Evolutionary conservation across 1,140 invertebrate species (phyloP).

Genomic region (Neuroterus valhalla): DNA sequence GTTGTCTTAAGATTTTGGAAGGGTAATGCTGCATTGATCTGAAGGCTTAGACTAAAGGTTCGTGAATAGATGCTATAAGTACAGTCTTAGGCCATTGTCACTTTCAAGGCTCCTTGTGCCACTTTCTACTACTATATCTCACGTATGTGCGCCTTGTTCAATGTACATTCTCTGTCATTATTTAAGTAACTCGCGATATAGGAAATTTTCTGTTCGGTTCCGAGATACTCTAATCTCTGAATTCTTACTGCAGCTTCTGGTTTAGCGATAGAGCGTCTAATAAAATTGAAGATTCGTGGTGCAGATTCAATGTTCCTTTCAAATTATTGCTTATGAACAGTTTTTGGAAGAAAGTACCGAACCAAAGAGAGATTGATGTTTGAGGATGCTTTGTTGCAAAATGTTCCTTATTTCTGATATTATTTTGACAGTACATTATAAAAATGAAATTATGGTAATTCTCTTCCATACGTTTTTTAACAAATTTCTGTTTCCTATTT

Average conservation of each 20-base stretch:
- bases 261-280: no score
- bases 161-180: slow-evolving; percentile 17
- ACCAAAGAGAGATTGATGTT: no score
- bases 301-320: no score
- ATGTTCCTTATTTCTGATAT: no score
- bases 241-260: background rate
- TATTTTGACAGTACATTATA: no score
- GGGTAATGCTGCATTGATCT: background rate
- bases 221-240: background rate
- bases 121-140: slow-evolving; percentile 36
- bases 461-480: no score
- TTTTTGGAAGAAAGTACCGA: no score
- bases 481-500: slow-evolving; percentile 8
- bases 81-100: slow-evolving; percentile 44
- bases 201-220: slow-evolving; percentile 1
- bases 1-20: background rate
- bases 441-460: no score
- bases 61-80: slow-evolving; percentile 33
- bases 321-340: no score
- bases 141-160: slow-evolving; percentile 1
- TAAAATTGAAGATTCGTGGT: no score
- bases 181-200: slow-evolving; percentile 20
- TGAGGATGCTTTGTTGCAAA: no score
- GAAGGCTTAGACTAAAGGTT: slow-evolving; percentile 17
- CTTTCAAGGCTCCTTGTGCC: slow-evolving; percentile 41